These are phyloP conservation scores for Colostygia pectinataria DNA, from an alignment of 2,888 invertebrate genomes.

Conservation along the genomic window DNA sequence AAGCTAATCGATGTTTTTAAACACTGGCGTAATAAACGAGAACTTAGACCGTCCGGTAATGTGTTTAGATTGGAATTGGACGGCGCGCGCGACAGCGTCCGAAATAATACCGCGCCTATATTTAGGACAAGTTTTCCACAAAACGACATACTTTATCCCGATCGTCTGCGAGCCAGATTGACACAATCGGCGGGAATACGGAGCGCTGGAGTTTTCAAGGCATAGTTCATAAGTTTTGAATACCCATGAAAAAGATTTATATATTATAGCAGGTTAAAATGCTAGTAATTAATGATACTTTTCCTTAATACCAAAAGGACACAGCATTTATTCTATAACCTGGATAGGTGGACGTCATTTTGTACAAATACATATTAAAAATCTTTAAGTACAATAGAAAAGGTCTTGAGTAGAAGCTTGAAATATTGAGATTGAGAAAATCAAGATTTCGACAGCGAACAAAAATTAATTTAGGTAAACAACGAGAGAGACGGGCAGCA, in stretches of 20 bases:
- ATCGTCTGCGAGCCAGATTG: constrained; percentile 44
- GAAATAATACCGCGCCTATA: constrained; percentile 76
- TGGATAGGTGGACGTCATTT: too few species aligned
- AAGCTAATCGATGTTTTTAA: constrained; percentile 54
- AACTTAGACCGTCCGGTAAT: constrained; percentile 60
- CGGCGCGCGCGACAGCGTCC: constrained; percentile 67
- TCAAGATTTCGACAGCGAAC: constrained; percentile 20
- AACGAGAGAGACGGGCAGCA: constrained; percentile 21
- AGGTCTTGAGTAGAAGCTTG: neutral
- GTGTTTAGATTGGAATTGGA: constrained; percentile 71
- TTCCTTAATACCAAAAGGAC: too few species aligned
- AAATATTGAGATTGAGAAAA: constrained; percentile 3
- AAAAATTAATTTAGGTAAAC: constrained; percentile 20
- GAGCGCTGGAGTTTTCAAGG: neutral
- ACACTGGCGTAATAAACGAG: constrained; percentile 58
- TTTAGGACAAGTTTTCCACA: constrained; percentile 77
- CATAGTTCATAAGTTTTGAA: too few species aligned
- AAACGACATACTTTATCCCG: constrained; percentile 74
- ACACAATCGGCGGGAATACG: constrained; percentile 10
- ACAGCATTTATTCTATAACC: too few species aligned
- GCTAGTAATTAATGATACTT: too few species aligned
- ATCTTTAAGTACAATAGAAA: too few species aligned
- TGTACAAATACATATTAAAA: too few species aligned
- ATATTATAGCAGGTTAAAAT: too few species aligned
- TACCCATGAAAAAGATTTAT: too few species aligned